Evolutionary conservation across 2,113 vertebrate genomes (phyloP).

Genomic region (Scalopus aquaticus): DNA sequence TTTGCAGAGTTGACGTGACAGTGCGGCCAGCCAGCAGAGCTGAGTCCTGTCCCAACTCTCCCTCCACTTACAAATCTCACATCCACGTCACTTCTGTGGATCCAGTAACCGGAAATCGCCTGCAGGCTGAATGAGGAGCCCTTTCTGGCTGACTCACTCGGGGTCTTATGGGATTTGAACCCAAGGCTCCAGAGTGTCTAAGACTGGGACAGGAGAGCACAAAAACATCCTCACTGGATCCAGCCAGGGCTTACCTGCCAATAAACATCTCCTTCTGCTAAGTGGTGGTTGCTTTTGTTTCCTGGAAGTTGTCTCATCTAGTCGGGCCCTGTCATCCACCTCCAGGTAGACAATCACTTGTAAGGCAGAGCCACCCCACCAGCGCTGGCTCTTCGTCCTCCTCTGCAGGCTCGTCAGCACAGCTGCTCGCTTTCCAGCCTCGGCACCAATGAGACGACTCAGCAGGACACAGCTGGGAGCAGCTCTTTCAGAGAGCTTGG

Average conservation of each 20-base stretch:
- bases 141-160: conserved; percentile 55
- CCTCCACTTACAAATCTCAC: background rate
- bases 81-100: background rate
- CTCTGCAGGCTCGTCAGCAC: background rate
- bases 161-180: conserved; percentile 66
- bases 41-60: background rate
- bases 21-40: background rate
- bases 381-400: background rate
- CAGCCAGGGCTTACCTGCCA: background rate
- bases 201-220: background rate
- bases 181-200: conserved; percentile 67
- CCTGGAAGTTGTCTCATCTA: background rate
- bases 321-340: background rate
- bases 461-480: background rate
- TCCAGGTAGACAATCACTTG: background rate
- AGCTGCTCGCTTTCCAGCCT: background rate
- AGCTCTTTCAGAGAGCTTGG: background rate
- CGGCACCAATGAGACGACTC: background rate
- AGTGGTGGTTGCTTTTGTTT: background rate
- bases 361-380: background rate
- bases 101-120: background rate
- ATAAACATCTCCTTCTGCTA: background rate
- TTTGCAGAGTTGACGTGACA: accelerated
- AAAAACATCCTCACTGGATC: background rate
- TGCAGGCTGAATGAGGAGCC: background rate